Percentiles rank a stretch among this genome's conserved stretches.
phyloP scores from a whole-genome alignment of 2,888 invertebrate genomes.

The Serrognathus titanus region DNA sequence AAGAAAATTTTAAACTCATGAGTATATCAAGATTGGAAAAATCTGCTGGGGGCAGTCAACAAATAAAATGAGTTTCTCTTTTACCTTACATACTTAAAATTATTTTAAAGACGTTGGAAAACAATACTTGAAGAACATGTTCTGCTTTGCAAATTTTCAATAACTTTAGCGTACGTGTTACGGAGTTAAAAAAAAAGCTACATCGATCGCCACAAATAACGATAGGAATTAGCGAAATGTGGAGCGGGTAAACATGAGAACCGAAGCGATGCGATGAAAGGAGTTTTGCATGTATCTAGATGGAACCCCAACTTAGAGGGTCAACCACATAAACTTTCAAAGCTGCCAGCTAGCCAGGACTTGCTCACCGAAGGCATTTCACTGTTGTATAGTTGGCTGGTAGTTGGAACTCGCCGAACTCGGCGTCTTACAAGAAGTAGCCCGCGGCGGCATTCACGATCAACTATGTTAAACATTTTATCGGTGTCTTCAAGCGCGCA shows the following conservation, averaged over 20 bases:
- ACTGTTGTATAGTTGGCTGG: slow-evolving; percentile 29
- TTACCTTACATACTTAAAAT: no score
- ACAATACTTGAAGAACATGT: no score
- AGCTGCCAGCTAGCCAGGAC: slow-evolving; percentile 44
- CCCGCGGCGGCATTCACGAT: slow-evolving; percentile 34
- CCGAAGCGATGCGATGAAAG: slow-evolving; percentile 28
- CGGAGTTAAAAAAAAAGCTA: no score
- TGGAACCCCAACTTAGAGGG: slow-evolving; percentile 46
- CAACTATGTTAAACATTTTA: slow-evolving; percentile 50
- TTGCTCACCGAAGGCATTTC: slow-evolving; percentile 44
- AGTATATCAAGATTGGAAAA: no score
- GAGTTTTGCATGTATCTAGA: slow-evolving; percentile 45
- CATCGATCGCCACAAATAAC: no score
- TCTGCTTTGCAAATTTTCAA: no score
- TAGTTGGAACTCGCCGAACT: slow-evolving; percentile 41
- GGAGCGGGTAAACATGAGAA: slow-evolving; percentile 10
- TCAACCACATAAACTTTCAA: slow-evolving; percentile 51
- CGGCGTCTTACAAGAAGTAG: slow-evolving; percentile 43
- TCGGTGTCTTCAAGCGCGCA: slow-evolving; percentile 33
- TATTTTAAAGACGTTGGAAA: no score
- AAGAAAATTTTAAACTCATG: no score
- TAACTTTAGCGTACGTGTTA: no score
- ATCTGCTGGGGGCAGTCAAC: no score
- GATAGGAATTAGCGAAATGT: background rate
- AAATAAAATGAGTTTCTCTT: no score